phyloP scores from a whole-genome alignment of 1,140 invertebrate genomes.

The Phthorimaea operculella region DNA sequence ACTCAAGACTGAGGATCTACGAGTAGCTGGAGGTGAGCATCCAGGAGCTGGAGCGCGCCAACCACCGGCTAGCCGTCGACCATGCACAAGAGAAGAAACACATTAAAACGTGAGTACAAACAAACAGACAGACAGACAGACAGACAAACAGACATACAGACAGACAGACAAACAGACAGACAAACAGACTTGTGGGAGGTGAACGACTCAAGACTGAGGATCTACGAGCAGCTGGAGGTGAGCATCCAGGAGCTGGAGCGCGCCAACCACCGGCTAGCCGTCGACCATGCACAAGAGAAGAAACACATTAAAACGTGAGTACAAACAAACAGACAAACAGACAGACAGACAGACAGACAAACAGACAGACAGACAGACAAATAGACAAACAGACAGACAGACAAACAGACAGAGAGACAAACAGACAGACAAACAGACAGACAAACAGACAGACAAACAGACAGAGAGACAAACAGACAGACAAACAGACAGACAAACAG shows the following conservation, averaged over 20 bases:
- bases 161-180: too few relatives aligned
- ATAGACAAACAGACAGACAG: too few relatives aligned
- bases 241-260: conserved; percentile 92
- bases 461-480: too few relatives aligned
- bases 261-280: conserved; percentile 83
- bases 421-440: too few relatives aligned
- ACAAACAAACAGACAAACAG: too few relatives aligned
- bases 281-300: conserved; percentile 86
- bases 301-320: conserved; percentile 86
- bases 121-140: too few relatives aligned
- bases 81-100: conserved; percentile 87
- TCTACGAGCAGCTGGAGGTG: conserved; percentile 94
- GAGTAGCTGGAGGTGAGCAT: conserved; percentile 93
- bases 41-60: conserved; percentile 89
- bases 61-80: conserved; percentile 85
- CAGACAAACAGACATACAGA: too few relatives aligned
- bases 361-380: too few relatives aligned
- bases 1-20: conserved; percentile 89
- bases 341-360: too few relatives aligned
- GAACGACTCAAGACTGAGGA: conserved; percentile 89
- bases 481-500: too few relatives aligned
- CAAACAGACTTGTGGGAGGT: conserved; percentile 88
- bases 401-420: too few relatives aligned
- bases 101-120: conserved; percentile 83
- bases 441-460: too few relatives aligned